These are phyloP conservation scores for Odontomachus brunneus DNA, from an alignment of 1,140 invertebrate species.

Conservation along the genomic window DNA sequence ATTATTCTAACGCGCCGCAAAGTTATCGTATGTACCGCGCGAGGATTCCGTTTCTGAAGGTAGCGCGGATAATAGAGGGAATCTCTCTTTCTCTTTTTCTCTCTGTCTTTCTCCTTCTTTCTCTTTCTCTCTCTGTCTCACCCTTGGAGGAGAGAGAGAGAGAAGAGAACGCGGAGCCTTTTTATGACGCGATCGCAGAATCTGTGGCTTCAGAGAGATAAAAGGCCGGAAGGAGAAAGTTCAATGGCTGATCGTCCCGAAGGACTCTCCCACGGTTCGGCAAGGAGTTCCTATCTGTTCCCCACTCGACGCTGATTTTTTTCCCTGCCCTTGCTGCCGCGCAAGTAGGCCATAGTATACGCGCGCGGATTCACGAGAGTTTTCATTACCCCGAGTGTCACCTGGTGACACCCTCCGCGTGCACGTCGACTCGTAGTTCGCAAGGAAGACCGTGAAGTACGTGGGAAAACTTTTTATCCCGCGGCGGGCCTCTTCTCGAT, in stretches of 20 bases:
- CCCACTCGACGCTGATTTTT: constrained; percentile 68
- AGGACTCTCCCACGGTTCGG: constrained; percentile 77
- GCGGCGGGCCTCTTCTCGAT: no score
- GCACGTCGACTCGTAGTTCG: constrained; percentile 12
- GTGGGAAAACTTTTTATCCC: constrained; percentile 69
- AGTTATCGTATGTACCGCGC: constrained; percentile 28
- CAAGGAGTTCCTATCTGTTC: constrained; percentile 69
- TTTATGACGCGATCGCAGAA: constrained; percentile 67
- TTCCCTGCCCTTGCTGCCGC: constrained; percentile 49
- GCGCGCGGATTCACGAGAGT: constrained; percentile 42
- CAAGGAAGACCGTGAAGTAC: constrained; percentile 68
- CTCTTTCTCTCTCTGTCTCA: no score
- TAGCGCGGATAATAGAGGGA: constrained; percentile 42
- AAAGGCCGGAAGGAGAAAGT: constrained; percentile 76
- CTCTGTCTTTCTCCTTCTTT: no score
- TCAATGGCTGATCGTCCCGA: constrained; percentile 75
- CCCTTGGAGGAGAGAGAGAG: constrained; percentile 2
- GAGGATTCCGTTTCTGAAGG: constrained; percentile 40
- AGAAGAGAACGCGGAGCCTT: constrained; percentile 19
- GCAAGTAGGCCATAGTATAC: constrained; percentile 65
- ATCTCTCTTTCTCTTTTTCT: no score
- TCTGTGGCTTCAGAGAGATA: constrained; percentile 59
- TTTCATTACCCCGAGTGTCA: constrained; percentile 57
- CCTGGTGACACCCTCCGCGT: constrained; percentile 46
- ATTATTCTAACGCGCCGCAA: constrained; percentile 38